Percentiles rank a stretch among this genome's conserved stretches.
Evolutionary conservation across 1,140 invertebrate species (phyloP).

Genomic region (Mamestra configurata): DNA sequence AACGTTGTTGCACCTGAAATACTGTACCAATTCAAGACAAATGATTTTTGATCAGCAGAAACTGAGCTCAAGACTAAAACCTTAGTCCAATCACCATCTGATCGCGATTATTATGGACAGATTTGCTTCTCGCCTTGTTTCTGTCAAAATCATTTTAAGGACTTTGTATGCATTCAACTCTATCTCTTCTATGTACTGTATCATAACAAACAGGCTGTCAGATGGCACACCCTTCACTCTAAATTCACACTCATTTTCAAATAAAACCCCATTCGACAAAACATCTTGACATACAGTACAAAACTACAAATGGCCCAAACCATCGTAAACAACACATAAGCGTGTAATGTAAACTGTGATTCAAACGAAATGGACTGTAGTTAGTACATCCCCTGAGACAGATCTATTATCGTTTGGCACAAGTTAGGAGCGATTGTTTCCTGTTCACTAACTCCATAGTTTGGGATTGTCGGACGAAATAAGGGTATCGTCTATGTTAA

Average conservation of each 20-base stretch:
- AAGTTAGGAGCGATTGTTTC: slow-evolving; percentile 30
- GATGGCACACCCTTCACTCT: too few relatives aligned
- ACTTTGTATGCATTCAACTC: too few relatives aligned
- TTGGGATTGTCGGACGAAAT: not conserved
- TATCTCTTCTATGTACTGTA: too few relatives aligned
- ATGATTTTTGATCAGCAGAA: too few relatives aligned
- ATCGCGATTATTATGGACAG: too few relatives aligned
- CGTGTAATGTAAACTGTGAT: slow-evolving; percentile 54
- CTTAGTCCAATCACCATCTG: too few relatives aligned
- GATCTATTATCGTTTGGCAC: slow-evolving; percentile 49
- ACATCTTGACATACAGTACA: not conserved
- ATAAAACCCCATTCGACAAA: not conserved
- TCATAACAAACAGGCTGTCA: too few relatives aligned
- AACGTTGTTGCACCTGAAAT: too few relatives aligned
- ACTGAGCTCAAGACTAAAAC: too few relatives aligned
- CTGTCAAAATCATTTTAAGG: too few relatives aligned
- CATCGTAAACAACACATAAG: slow-evolving; percentile 34
- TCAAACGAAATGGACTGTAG: slow-evolving; percentile 44
- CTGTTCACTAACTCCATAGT: not conserved
- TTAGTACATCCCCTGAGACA: slow-evolving; percentile 44
- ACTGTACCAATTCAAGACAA: too few relatives aligned
- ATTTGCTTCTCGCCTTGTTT: too few relatives aligned
- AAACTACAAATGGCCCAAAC: slow-evolving; percentile 1
- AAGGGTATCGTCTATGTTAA: not conserved
- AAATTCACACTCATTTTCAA: not conserved